Evolutionary conservation across 2,888 invertebrate species (phyloP).

Genomic region (Tetrapedia diversipes): DNA sequence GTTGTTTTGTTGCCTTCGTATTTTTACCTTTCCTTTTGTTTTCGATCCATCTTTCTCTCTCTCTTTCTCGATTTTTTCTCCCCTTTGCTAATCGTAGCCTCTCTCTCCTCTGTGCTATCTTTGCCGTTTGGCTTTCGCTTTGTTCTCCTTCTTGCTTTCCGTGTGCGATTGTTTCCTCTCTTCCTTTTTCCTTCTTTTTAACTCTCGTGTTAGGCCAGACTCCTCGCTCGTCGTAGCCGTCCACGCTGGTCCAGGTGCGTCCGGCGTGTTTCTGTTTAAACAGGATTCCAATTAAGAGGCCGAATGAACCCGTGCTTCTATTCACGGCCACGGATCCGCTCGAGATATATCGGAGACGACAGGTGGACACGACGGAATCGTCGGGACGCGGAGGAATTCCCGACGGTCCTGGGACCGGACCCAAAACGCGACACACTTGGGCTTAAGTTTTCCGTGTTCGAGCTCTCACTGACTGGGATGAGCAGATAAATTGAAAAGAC

Average conservation of each 20-base stretch:
- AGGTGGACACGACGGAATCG: constrained; percentile 55
- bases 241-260: constrained; percentile 59
- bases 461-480: no score
- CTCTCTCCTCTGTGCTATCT: neutral
- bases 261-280: constrained; percentile 49
- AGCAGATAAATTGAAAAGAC: neutral
- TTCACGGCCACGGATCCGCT: constrained; percentile 44
- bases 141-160: no score
- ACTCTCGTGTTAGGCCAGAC: neutral
- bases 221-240: neutral
- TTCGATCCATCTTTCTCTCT: constrained; percentile 9
- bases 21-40: no score
- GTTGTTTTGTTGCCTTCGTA: no score
- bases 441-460: constrained; percentile 1
- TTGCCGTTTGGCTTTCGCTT: neutral
- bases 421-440: neutral
- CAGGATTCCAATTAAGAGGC: constrained; percentile 70
- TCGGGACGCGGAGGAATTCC: constrained; percentile 15
- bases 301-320: constrained; percentile 60
- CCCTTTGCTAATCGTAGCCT: neutral
- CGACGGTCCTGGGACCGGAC: neutral
- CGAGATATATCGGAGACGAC: constrained; percentile 56
- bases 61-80: neutral
- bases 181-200: neutral
- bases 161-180: no score